phyloP scores from a whole-genome alignment of 2,797 vertebrate species.

The Myotis vivesi region DNA sequence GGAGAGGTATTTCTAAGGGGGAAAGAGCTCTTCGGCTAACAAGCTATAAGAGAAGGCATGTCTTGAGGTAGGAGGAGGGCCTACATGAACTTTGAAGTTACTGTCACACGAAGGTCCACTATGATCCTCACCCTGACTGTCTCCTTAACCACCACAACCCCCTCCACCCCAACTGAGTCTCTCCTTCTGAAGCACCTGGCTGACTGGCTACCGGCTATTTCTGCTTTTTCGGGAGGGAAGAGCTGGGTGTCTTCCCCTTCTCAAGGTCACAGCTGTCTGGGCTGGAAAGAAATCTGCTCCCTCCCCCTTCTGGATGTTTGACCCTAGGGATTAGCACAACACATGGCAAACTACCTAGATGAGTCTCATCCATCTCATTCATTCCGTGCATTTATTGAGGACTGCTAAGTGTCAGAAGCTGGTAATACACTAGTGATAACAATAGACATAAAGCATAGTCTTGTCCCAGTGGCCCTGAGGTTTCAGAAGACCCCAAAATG shows the following conservation, averaged over 20 bases:
- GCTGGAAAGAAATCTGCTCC: slow-evolving; percentile 30
- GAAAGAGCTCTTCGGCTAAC: neutral
- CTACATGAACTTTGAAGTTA: neutral
- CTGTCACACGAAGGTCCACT: neutral
- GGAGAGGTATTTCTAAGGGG: neutral
- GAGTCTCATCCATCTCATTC: neutral
- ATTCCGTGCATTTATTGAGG: neutral
- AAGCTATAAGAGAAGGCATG: neutral
- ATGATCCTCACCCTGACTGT: neutral
- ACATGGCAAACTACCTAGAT: neutral
- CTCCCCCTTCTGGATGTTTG: neutral
- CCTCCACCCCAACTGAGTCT: neutral
- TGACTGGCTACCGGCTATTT: slow-evolving; percentile 61
- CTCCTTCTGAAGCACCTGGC: neutral
- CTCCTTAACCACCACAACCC: neutral
- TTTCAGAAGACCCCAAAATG: neutral
- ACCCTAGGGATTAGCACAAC: neutral
- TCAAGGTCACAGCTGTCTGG: slow-evolving; percentile 37
- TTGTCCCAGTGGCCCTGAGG: neutral
- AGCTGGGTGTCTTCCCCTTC: slow-evolving; percentile 36
- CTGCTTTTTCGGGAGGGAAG: slow-evolving; percentile 44
- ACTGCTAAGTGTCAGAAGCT: neutral
- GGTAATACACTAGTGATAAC: neutral
- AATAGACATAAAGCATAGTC: neutral
- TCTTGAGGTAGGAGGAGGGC: neutral